Evolutionary conservation across 2,888 invertebrate species (phyloP).

Genomic region (Ariolimax columbianus): DNA sequence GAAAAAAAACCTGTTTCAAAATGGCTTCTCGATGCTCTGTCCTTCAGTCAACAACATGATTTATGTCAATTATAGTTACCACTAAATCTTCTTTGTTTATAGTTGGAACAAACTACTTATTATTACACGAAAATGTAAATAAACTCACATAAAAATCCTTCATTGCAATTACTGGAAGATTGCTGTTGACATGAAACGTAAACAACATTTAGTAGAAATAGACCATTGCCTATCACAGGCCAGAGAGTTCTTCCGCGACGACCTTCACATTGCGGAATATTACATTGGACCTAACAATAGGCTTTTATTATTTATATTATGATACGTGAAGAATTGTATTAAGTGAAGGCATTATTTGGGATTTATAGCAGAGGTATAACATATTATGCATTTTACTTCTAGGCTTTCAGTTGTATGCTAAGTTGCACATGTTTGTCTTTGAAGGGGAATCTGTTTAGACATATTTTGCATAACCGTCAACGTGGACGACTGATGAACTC

Average conservation of each 20-base stretch:
- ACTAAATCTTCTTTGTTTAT: background rate
- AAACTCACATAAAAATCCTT: background rate
- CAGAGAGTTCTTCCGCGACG: no score
- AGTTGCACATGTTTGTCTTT: background rate
- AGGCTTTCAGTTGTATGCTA: background rate
- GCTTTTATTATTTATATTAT: background rate
- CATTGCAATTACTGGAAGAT: background rate
- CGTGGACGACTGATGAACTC: constrained; percentile 35
- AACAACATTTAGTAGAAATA: constrained; percentile 33
- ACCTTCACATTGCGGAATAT: background rate
- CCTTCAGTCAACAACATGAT: background rate
- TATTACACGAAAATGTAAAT: background rate
- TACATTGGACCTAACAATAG: background rate
- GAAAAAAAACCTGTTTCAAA: background rate
- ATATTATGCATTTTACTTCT: background rate
- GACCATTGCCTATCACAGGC: constrained; percentile 11
- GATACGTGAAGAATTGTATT: no score
- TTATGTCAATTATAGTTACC: background rate
- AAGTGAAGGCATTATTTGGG: background rate
- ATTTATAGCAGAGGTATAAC: background rate
- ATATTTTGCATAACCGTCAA: constrained; percentile 11
- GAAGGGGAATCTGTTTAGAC: background rate
- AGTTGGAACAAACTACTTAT: background rate
- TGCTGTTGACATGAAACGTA: background rate
- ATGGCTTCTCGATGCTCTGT: background rate